phyloP scores from a whole-genome alignment of 2,113 vertebrate genomes.

The Emydocephalus ijimae region DNA sequence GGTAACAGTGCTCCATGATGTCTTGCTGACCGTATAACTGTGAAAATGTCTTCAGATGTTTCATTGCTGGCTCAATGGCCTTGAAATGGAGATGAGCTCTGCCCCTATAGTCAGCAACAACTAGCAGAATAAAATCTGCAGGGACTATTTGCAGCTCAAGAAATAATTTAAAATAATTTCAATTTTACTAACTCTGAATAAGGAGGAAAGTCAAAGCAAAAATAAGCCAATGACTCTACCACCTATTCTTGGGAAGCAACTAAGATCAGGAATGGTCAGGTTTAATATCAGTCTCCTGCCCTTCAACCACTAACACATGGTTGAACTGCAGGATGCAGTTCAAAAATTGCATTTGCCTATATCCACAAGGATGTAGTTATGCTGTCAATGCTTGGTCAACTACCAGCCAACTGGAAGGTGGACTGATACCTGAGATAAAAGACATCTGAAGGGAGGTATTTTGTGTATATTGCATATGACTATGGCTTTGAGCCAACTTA shows the following conservation, averaged over 20 bases:
- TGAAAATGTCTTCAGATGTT: background rate
- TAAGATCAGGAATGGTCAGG: background rate
- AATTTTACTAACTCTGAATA: background rate
- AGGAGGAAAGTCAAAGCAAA: background rate
- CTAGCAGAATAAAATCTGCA: background rate
- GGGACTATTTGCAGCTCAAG: background rate
- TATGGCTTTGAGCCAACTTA: background rate
- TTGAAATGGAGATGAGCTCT: background rate
- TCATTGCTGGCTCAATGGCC: background rate
- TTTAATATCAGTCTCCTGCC: background rate
- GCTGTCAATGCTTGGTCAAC: background rate
- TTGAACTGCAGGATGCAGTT: background rate
- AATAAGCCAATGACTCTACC: background rate
- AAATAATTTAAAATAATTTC: background rate
- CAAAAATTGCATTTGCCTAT: background rate
- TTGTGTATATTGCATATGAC: background rate
- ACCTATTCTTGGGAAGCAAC: background rate
- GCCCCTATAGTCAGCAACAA: background rate
- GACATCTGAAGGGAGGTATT: no score
- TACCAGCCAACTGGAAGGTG: background rate
- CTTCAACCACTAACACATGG: background rate
- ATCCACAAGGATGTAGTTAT: background rate
- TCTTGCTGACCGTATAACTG: background rate
- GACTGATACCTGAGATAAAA: background rate
- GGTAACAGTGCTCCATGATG: background rate